Percentiles rank a stretch among this genome's conserved stretches.
These are phyloP conservation scores for Xiphias gladius DNA, from an alignment of 2,113 vertebrate species.

Conservation along the genomic window DNA sequence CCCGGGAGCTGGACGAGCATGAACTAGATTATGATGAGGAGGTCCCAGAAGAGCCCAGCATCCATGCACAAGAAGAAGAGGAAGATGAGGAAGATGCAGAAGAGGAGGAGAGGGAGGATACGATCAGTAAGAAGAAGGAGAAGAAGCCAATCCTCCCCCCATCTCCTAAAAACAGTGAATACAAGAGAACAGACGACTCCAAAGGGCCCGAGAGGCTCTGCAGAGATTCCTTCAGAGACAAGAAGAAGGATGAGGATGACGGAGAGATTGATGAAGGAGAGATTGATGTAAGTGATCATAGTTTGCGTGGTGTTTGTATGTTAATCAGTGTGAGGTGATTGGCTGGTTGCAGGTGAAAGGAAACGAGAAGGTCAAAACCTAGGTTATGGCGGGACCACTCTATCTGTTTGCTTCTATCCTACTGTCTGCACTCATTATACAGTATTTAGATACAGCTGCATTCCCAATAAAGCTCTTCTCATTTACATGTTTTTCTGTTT, in stretches of 20 bases:
- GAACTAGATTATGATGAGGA: conserved; percentile 99
- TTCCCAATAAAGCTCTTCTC: no score
- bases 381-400: no score
- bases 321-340: neutral
- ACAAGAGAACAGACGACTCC: conserved; percentile 70
- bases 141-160: conserved; percentile 81
- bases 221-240: conserved; percentile 89
- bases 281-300: conserved; percentile 92
- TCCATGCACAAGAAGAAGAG: conserved; percentile 81
- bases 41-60: conserved; percentile 91
- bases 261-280: conserved; percentile 98
- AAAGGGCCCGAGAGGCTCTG: conserved; percentile 80
- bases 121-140: conserved; percentile 77
- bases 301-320: neutral
- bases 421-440: no score
- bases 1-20: conserved; percentile 95
- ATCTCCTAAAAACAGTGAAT: conserved; percentile 66
- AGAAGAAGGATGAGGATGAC: conserved; percentile 95
- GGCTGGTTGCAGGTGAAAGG: neutral
- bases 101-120: conserved; percentile 83
- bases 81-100: conserved; percentile 86
- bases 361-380: no score
- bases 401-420: no score
- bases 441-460: no score
- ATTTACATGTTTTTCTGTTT: no score